Conservation (phyloP, 2,888 invertebrate genomes). For the Polydrusus cervinus region DNA sequence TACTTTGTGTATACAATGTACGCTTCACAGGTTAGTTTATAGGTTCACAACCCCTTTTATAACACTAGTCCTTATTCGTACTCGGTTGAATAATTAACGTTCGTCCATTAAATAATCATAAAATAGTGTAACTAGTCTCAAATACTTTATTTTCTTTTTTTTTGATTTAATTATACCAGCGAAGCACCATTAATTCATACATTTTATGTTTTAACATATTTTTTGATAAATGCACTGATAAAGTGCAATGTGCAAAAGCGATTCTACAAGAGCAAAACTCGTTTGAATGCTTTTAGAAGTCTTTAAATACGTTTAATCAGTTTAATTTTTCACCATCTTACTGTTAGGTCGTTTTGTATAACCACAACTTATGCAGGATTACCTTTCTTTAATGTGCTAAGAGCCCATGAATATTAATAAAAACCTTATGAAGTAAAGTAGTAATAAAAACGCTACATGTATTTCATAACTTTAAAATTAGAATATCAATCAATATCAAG, state of each 20-base stretch:
- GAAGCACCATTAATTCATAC: slow-evolving; percentile 31
- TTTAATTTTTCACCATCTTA: slow-evolving; percentile 33
- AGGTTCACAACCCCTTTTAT: neutral
- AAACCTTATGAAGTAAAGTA: slow-evolving; percentile 4
- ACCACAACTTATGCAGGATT: slow-evolving; percentile 38
- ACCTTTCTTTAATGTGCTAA: slow-evolving; percentile 36
- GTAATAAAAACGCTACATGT: neutral
- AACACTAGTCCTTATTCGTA: neutral
- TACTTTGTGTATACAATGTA: neutral
- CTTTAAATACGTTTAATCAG: slow-evolving; percentile 41
- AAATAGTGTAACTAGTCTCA: neutral
- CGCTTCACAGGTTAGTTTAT: neutral
- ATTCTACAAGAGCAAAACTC: slow-evolving; percentile 34
- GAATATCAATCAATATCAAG: slow-evolving; percentile 6
- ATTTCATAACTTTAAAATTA: slow-evolving; percentile 7
- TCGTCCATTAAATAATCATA: neutral
- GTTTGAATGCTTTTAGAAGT: slow-evolving; percentile 42
- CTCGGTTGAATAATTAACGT: neutral
- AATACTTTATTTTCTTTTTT: slow-evolving; percentile 7
- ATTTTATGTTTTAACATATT: slow-evolving; percentile 37
- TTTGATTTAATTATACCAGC: slow-evolving; percentile 46
- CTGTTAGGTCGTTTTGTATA: slow-evolving; percentile 30
- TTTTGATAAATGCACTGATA: slow-evolving; percentile 50
- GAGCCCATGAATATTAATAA: slow-evolving; percentile 37
- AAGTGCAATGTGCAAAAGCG: slow-evolving; percentile 36